Conservation (phyloP, 2,113 vertebrate species). For the Tragulus kanchil region DNA sequence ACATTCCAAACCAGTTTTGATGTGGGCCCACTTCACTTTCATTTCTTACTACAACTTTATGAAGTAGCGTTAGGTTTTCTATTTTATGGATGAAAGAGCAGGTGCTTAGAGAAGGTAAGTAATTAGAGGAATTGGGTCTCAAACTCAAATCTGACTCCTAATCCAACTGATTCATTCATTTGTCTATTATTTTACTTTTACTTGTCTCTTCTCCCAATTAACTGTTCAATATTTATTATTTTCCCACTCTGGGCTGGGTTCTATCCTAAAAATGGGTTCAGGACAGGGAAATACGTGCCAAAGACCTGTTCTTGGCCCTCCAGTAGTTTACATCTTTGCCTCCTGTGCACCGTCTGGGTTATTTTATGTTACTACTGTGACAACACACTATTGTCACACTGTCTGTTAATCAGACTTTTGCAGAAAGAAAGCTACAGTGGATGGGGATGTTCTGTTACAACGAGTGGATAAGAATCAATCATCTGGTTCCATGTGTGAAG, state of each 20-base stretch:
- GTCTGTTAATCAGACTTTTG: background rate
- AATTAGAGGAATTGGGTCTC: background rate
- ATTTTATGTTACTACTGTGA: background rate
- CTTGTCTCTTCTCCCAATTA: background rate
- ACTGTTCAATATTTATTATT: background rate
- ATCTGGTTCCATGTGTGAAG: background rate
- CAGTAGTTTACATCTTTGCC: background rate
- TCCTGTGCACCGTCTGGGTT: background rate
- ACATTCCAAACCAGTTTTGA: too few relatives aligned
- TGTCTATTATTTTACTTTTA: background rate
- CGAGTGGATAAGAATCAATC: background rate
- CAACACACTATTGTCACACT: background rate
- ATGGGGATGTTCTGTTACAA: background rate
- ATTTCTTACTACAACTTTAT: background rate
- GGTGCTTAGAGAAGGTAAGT: background rate
- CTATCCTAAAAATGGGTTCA: background rate
- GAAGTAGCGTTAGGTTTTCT: background rate
- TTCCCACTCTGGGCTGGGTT: background rate
- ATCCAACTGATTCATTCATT: background rate
- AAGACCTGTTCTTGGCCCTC: background rate
- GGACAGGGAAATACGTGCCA: background rate
- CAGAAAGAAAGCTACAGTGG: background rate
- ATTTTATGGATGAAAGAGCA: background rate
- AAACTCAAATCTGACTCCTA: background rate
- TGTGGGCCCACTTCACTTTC: background rate